Percentiles rank a stretch among this genome's conserved stretches.
These are phyloP conservation scores for Amphiprion clarkii DNA, from an alignment of 2,797 vertebrate genomes.

Conservation along the genomic window DNA sequence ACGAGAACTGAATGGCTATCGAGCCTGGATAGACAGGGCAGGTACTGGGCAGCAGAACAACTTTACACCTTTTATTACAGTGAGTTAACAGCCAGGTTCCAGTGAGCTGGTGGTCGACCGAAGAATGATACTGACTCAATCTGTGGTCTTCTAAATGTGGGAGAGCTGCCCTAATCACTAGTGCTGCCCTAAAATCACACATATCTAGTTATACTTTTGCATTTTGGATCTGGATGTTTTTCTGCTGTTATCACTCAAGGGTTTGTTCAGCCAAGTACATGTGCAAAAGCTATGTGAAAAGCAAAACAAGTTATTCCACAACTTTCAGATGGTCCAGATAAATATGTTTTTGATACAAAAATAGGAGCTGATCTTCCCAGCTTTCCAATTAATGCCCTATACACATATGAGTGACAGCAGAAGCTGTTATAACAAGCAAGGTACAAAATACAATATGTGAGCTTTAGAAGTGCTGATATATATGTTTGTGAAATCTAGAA, in stretches of 20 bases:
- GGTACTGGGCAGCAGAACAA: slow-evolving; percentile 82
- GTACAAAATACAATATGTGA: neutral
- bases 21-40: slow-evolving; percentile 99
- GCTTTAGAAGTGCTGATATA: too few species aligned
- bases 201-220: too few species aligned
- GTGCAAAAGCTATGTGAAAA: neutral
- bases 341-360: neutral
- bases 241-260: too few species aligned
- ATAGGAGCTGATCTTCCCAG: too few species aligned
- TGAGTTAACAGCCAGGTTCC: neutral
- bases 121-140: neutral
- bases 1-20: slow-evolving; percentile 95
- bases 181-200: too few species aligned
- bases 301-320: neutral
- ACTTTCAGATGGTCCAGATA: neutral
- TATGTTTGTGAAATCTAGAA: too few species aligned
- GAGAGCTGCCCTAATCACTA: too few species aligned
- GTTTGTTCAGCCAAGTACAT: neutral
- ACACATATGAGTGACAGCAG: too few species aligned
- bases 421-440: too few species aligned
- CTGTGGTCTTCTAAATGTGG: neutral
- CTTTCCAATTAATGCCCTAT: too few species aligned
- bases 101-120: neutral
- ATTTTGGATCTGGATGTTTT: too few species aligned
- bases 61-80: slow-evolving; percentile 18